Percentiles rank a stretch among this genome's conserved stretches.
These are phyloP conservation scores for Caenorhabditis sp. DNA, from an alignment of 2,888 invertebrate genomes.

Conservation along the genomic window DNA sequence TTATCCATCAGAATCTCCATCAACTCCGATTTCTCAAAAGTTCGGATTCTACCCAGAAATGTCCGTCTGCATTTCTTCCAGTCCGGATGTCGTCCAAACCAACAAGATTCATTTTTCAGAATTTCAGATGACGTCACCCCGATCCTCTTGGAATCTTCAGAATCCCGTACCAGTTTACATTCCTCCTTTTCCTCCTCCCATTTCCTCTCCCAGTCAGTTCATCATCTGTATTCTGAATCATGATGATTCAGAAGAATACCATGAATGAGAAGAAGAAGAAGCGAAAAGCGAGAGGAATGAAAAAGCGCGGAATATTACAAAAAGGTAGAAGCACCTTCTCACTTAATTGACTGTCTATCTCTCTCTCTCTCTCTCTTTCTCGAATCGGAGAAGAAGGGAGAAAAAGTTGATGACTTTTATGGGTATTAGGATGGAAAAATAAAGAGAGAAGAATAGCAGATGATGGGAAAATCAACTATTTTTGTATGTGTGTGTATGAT, in stretches of 20 bases:
- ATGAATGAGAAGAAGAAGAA: not conserved
- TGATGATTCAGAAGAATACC: conserved; percentile 3
- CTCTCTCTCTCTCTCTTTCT: conserved; percentile 20
- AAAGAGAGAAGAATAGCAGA: not conserved
- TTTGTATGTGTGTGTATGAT: not conserved
- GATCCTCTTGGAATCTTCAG: not conserved
- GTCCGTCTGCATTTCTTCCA: too few relatives aligned
- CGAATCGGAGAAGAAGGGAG: not conserved
- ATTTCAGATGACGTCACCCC: too few relatives aligned
- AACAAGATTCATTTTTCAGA: too few relatives aligned
- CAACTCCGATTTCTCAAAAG: too few relatives aligned
- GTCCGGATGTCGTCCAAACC: too few relatives aligned
- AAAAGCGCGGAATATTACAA: conserved; percentile 6
- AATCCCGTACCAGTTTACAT: conserved; percentile 2
- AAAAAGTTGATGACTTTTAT: conserved; percentile 28
- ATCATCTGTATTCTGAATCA: not conserved
- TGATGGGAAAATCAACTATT: conserved; percentile 20
- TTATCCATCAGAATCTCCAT: too few relatives aligned
- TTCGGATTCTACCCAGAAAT: too few relatives aligned
- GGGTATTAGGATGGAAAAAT: conserved; percentile 21
- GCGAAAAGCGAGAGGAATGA: not conserved
- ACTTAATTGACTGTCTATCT: conserved; percentile 43
- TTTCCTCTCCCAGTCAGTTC: not conserved
- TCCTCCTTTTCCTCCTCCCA: not conserved
- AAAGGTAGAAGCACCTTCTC: not conserved